Conservation (phyloP, 92 coral and sea anemone species). For the Desmophyllum pertusum region DNA sequence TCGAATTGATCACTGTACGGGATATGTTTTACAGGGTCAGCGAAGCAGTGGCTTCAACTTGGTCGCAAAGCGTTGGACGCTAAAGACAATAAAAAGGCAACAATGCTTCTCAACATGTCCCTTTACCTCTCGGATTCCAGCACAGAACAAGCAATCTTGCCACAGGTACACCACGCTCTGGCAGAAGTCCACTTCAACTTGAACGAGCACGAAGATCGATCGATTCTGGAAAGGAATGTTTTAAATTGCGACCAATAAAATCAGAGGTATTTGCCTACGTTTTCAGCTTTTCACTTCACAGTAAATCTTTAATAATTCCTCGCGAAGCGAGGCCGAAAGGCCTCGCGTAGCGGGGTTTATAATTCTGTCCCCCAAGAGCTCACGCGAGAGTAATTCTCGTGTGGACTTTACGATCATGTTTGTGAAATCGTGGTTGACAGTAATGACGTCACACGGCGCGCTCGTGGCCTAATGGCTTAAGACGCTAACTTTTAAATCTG, state of each 20-base stretch:
- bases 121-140: constrained; percentile 61
- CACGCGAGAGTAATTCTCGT: too few relatives aligned
- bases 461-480: too few relatives aligned
- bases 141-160: constrained; percentile 24
- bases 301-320: too few relatives aligned
- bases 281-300: neutral
- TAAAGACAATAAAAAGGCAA: constrained; percentile 44
- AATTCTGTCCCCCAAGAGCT: too few relatives aligned
- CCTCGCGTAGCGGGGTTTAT: too few relatives aligned
- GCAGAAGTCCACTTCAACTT: constrained; percentile 45
- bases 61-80: constrained; percentile 51
- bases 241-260: constrained; percentile 58
- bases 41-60: constrained; percentile 51
- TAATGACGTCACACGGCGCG: too few relatives aligned
- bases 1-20: neutral
- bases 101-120: constrained; percentile 51
- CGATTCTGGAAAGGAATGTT: constrained; percentile 57
- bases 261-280: constrained; percentile 58
- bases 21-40: constrained; percentile 25
- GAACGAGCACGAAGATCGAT: constrained; percentile 37
- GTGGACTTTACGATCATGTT: too few relatives aligned
- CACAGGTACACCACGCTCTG: constrained; percentile 38
- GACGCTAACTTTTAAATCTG: too few relatives aligned
- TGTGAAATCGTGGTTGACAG: too few relatives aligned
- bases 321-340: too few relatives aligned